These are phyloP conservation scores for Latheticus oryzae DNA, from an alignment of 2,888 invertebrate genomes.

Conservation along the genomic window DNA sequence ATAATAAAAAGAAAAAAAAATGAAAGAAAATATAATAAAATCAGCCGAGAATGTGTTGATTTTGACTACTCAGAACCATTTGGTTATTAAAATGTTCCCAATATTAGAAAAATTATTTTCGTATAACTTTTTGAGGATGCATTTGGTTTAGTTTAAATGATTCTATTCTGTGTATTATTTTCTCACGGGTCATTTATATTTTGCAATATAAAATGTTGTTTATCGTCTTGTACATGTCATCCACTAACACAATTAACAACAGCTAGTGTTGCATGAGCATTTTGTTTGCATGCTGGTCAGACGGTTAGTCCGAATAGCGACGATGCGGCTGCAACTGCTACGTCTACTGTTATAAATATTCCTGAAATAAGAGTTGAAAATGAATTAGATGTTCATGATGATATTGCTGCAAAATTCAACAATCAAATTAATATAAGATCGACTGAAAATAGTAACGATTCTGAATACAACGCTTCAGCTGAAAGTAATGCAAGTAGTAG, in stretches of 20 bases:
- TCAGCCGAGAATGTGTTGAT: no score
- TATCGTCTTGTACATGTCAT: conserved; percentile 31
- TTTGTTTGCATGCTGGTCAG: conserved; percentile 60
- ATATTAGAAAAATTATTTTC: no score
- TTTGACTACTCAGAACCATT: no score
- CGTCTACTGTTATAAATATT: conserved; percentile 22
- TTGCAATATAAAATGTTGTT: no score
- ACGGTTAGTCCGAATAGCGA: conserved; percentile 42
- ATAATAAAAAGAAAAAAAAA: no score
- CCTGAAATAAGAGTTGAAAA: conserved; percentile 37
- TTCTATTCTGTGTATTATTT: no score
- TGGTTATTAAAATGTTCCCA: no score
- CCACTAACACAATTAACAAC: conserved; percentile 36
- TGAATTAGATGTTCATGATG: conserved; percentile 12
- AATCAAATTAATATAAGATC: conserved; percentile 30
- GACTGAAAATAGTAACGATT: conserved; percentile 51
- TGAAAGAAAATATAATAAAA: no score
- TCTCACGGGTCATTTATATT: background rate
- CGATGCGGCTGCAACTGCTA: conserved; percentile 38
- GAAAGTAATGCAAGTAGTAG: conserved; percentile 61
- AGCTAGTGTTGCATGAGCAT: conserved; percentile 51
- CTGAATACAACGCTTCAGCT: conserved; percentile 62
- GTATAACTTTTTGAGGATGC: no score
- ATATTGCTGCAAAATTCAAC: conserved; percentile 14
- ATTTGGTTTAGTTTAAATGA: no score